These are phyloP conservation scores for Microplitis manilae DNA, from an alignment of 2,888 invertebrate genomes.

Conservation along the genomic window DNA sequence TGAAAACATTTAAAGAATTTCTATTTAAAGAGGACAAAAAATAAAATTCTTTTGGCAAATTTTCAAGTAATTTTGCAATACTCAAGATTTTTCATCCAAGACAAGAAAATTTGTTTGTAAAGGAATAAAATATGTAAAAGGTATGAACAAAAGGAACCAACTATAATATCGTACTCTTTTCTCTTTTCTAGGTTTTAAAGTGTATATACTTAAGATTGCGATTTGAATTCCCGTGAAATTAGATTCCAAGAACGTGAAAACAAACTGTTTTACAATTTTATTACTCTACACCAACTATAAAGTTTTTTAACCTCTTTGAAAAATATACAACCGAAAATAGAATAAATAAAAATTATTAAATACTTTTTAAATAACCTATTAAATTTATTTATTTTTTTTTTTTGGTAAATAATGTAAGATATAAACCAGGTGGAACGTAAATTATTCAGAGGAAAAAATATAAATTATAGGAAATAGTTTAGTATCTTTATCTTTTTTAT, in stretches of 20 bases:
- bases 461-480: slow-evolving; percentile 4
- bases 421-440: neutral
- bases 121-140: neutral
- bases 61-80: neutral
- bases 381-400: neutral
- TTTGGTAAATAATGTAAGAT: neutral
- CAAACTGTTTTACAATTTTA: slow-evolving; percentile 40
- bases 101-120: neutral
- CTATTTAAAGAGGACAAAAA: neutral
- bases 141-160: neutral
- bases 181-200: slow-evolving; percentile 29
- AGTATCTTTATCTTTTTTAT: neutral
- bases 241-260: slow-evolving; percentile 47
- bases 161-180: slow-evolving; percentile 12
- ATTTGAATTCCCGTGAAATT: slow-evolving; percentile 47
- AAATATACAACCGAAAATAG: slow-evolving; percentile 44
- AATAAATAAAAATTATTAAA: slow-evolving; percentile 15
- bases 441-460: neutral
- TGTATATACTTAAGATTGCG: slow-evolving; percentile 33
- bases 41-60: neutral
- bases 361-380: neutral
- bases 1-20: neutral
- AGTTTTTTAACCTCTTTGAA: slow-evolving; percentile 32
- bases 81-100: neutral
- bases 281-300: neutral